Evolutionary conservation across 2,113 vertebrate species (phyloP).

Genomic region (Callithrix jacchus): DNA sequence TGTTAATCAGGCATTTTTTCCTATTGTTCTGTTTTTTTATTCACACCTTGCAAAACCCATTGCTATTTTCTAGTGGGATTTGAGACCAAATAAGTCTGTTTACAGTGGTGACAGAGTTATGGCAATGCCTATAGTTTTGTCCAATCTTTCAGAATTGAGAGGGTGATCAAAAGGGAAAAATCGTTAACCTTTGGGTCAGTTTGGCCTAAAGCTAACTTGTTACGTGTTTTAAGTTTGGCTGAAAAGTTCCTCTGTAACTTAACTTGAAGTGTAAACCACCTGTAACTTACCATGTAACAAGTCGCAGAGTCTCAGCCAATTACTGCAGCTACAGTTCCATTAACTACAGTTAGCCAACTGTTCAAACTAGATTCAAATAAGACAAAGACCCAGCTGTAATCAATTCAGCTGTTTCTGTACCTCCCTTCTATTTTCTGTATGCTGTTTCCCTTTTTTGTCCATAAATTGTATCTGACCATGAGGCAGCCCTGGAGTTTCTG

Average conservation of each 20-base stretch:
- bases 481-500: not conserved
- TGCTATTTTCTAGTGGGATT: not conserved
- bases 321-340: not conserved
- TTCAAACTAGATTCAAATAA: not conserved
- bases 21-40: not conserved
- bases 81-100: not conserved
- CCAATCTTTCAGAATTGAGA: not conserved
- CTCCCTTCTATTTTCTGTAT: not conserved
- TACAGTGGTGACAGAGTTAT: not conserved
- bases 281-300: not conserved
- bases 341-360: not conserved
- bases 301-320: not conserved
- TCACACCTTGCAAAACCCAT: not conserved
- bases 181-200: not conserved
- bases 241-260: not conserved
- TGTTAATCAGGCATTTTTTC: not conserved
- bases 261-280: not conserved
- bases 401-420: not conserved
- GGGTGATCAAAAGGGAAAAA: not conserved
- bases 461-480: not conserved
- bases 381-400: not conserved
- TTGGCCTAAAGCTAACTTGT: not conserved
- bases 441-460: not conserved
- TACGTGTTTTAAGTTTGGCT: not conserved
- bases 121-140: not conserved